These are phyloP conservation scores for Andrena trimmerana DNA, from an alignment of 2,888 invertebrate species.

Conservation along the genomic window DNA sequence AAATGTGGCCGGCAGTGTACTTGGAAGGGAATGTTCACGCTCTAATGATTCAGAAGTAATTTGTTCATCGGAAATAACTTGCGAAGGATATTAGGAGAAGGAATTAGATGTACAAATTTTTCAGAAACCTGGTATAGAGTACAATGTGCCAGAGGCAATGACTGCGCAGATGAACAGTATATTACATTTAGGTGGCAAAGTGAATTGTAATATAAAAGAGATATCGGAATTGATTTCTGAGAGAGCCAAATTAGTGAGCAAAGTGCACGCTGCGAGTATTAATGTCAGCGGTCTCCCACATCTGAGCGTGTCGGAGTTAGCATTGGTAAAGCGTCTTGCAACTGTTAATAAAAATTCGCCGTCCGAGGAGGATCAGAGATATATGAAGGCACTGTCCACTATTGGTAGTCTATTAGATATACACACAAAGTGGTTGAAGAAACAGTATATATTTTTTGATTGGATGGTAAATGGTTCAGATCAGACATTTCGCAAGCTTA, in stretches of 20 bases:
- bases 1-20: constrained; percentile 72
- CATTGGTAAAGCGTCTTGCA: constrained; percentile 65
- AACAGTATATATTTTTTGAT: constrained; percentile 72
- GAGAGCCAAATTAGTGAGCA: constrained; percentile 67
- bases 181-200: constrained; percentile 66
- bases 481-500: background rate
- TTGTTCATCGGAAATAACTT: background rate
- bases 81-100: background rate
- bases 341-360: constrained; percentile 15
- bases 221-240: constrained; percentile 71
- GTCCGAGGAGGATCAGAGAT: constrained; percentile 45
- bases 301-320: constrained; percentile 72
- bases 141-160: constrained; percentile 13
- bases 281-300: constrained; percentile 73
- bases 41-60: constrained; percentile 28
- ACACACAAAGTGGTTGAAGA: constrained; percentile 72
- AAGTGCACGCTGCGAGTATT: constrained; percentile 71
- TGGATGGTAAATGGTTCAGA: constrained; percentile 75
- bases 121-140: constrained; percentile 19
- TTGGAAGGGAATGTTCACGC: constrained; percentile 76
- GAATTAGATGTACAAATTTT: constrained; percentile 2
- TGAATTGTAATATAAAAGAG: constrained; percentile 75
- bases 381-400: constrained; percentile 59
- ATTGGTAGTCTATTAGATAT: constrained; percentile 66
- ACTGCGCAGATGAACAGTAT: constrained; percentile 55